Evolutionary conservation across 2,888 invertebrate genomes (phyloP).

Genomic region (Subacronicta megacephala): DNA sequence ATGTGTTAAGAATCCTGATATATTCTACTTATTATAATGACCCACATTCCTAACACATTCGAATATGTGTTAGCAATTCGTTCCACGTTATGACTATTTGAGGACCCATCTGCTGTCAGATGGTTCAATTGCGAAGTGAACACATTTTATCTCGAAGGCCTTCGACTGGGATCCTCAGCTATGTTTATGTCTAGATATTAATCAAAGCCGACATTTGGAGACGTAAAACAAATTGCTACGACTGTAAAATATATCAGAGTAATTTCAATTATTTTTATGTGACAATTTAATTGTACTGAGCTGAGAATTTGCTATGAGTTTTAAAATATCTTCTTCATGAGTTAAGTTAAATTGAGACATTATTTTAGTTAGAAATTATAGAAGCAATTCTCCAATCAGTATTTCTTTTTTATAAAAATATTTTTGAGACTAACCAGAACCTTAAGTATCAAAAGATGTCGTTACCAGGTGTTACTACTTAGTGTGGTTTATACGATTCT

Average conservation of each 20-base stretch:
- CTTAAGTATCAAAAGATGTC: too few relatives aligned
- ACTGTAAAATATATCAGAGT: conserved; percentile 2
- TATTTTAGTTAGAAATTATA: conserved; percentile 14
- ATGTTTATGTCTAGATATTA: conserved; percentile 68
- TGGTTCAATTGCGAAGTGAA: conserved; percentile 50
- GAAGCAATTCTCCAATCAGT: too few relatives aligned
- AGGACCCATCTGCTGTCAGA: conserved; percentile 46
- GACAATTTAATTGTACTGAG: conserved; percentile 16
- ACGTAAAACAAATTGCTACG: conserved; percentile 30
- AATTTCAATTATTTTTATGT: conserved; percentile 12
- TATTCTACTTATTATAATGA: conserved; percentile 16
- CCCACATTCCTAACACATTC: conserved; percentile 7
- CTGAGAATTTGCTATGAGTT: conserved; percentile 19
- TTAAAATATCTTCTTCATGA: conserved; percentile 23
- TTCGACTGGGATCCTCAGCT: conserved; percentile 32
- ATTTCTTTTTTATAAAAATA: conserved; percentile 7
- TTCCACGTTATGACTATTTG: conserved; percentile 28
- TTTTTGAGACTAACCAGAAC: conserved; percentile 2
- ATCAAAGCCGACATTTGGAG: conserved; percentile 56
- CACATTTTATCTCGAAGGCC: conserved; percentile 43
- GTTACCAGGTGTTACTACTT: too few relatives aligned
- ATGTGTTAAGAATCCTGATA: conserved; percentile 3
- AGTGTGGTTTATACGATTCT: too few relatives aligned
- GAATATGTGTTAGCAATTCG: conserved; percentile 23
- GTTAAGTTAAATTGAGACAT: conserved; percentile 31